Conservation (phyloP, 2,113 vertebrate species). For the Peromyscus polionotus region DNA sequence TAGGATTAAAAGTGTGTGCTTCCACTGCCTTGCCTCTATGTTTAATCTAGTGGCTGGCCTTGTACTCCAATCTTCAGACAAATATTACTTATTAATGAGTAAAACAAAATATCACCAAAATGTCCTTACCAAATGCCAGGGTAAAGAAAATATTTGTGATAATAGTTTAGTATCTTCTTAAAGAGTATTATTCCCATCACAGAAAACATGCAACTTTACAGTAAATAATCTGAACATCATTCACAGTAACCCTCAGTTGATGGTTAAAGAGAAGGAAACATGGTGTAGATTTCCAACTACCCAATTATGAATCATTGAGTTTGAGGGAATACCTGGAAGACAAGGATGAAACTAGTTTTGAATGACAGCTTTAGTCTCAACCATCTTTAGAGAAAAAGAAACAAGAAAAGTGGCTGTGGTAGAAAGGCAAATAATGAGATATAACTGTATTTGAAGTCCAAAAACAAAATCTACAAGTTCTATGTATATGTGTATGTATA, state of each 20-base stretch:
- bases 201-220: not conserved
- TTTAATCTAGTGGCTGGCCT: too few species aligned
- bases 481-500: not conserved
- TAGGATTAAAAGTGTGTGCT: too few species aligned
- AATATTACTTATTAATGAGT: too few species aligned
- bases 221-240: not conserved
- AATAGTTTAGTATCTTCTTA: not conserved
- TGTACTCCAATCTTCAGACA: too few species aligned
- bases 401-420: not conserved
- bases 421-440: not conserved
- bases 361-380: not conserved
- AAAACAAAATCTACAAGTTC: not conserved
- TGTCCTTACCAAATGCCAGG: not conserved
- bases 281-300: not conserved
- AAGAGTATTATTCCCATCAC: not conserved
- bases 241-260: not conserved
- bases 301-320: not conserved
- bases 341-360: not conserved
- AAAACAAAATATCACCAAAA: too few species aligned
- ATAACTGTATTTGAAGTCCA: not conserved
- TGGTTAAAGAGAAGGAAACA: not conserved
- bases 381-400: not conserved
- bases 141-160: not conserved
- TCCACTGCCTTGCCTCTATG: too few species aligned
- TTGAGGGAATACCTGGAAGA: not conserved